phyloP scores from a whole-genome alignment of 2,113 vertebrate species.

The Calyptomena viridis region DNA sequence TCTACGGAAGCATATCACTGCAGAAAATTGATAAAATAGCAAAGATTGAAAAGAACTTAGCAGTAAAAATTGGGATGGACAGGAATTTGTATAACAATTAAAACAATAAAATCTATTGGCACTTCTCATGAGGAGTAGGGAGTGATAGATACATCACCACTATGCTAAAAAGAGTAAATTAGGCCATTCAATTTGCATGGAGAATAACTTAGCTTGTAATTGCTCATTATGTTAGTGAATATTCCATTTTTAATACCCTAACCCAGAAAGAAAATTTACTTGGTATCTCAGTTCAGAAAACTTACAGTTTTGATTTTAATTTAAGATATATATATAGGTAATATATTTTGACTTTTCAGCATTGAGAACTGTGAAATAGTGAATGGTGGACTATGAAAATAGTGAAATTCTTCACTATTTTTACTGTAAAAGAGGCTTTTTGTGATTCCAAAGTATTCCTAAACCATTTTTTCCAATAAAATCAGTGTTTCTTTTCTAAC shows the following conservation, averaged over 20 bases:
- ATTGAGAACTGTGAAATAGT: too few relatives aligned
- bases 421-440: neutral
- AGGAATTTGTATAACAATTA: neutral
- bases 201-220: neutral
- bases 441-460: neutral
- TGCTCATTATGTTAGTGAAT: neutral
- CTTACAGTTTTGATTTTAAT: neutral
- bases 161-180: neutral
- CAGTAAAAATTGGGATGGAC: neutral
- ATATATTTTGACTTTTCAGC: neutral
- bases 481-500: neutral
- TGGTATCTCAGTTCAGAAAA: neutral
- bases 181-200: neutral
- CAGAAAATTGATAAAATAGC: neutral
- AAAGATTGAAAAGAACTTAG: neutral
- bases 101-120: neutral
- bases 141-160: neutral
- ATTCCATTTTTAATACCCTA: neutral
- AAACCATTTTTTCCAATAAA: neutral
- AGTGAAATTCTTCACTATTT: neutral
- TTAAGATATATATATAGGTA: neutral
- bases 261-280: neutral
- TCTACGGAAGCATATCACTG: neutral
- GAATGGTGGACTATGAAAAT: too few relatives aligned
- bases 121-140: neutral